Conservation (phyloP, 2,888 invertebrate species). For the Lasioglossum zephyrum region DNA sequence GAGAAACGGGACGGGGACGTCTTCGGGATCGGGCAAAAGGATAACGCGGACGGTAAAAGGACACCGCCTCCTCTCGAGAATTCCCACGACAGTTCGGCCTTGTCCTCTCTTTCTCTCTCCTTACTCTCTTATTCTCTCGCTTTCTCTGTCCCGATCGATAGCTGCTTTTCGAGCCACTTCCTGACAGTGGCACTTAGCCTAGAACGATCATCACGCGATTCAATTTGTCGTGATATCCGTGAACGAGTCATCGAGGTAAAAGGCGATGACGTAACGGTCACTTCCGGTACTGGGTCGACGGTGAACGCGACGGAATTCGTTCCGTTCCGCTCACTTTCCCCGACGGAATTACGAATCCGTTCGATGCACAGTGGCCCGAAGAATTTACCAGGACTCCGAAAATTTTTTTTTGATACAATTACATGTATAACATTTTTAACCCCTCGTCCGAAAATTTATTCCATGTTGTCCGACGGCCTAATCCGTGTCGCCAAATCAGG, state of each 20-base stretch:
- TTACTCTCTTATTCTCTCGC: background rate
- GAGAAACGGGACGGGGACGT: background rate
- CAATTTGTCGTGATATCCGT: slow-evolving; percentile 49
- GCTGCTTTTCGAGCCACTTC: slow-evolving; percentile 58
- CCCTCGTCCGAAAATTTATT: background rate
- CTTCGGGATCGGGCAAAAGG: background rate
- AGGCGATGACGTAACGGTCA: background rate
- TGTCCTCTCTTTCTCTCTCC: slow-evolving; percentile 13
- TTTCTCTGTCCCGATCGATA: slow-evolving; percentile 54
- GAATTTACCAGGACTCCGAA: background rate
- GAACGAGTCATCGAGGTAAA: slow-evolving; percentile 28
- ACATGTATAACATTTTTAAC: background rate
- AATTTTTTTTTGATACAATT: background rate
- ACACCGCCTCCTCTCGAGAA: slow-evolving; percentile 38
- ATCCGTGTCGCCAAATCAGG: no score
- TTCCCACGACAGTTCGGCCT: slow-evolving; percentile 40
- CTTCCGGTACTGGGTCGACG: background rate
- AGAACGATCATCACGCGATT: slow-evolving; percentile 53
- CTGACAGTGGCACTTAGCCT: slow-evolving; percentile 50
- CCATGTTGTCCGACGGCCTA: no score
- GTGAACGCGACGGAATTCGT: background rate
- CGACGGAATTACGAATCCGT: slow-evolving; percentile 4
- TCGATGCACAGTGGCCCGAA: background rate
- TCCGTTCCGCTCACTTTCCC: background rate
- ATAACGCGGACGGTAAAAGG: slow-evolving; percentile 19